Evolutionary conservation across 2,888 invertebrate species (phyloP), one percentile per base, ranked within the genome.

Genomic region (Panzeria rudis): DNA sequence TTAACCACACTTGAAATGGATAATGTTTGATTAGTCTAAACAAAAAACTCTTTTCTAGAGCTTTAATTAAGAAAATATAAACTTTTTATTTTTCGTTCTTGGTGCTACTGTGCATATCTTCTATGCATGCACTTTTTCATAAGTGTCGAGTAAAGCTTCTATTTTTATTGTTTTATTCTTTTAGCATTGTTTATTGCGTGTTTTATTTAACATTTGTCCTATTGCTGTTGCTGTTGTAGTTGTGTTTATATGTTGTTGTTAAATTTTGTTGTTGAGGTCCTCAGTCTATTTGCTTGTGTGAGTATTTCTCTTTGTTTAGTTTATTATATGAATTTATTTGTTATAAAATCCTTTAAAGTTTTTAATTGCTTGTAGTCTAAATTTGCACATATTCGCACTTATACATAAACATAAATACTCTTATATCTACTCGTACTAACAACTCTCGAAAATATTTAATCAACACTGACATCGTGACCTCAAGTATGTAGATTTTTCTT

Each of bases 291-390:
- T 76, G 6, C 15, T 3, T 23, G 32, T 52, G 47, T 4, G 13
- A 3, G 9, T 29, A 41, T 80, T 25, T 20, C 3, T 59, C 35
- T 69, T 68, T 11, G 38, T 73, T 56, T 56, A 64, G 52, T 73
- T 73, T 66, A 66, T 73, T 59, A 61, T 81, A 38, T 68, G 66
- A 73, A 0, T 68, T 54, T 80, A 50, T 80, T 59, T 73, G 73
- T 68, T 68, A 52, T 75, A 44, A 68, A 68, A 81, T 75, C 68
- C 80, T 61, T 80, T 81, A 59, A 75, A 81, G 52, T 72, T 81
- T 75, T 75, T 69, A 81, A 75, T 81, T 81, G 75, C 75, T 81
- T 75, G 68, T 32, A 13, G 41, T 61, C 68, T 32, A 35, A 69
- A 81, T 69, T 75, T 68, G 61, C 7, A 75, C 61, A 80, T 59